Evolutionary conservation across 2,113 vertebrate species (phyloP), one percentile per base, ranked within the genome.

Genomic region (Gymnorhina tibicen): DNA sequence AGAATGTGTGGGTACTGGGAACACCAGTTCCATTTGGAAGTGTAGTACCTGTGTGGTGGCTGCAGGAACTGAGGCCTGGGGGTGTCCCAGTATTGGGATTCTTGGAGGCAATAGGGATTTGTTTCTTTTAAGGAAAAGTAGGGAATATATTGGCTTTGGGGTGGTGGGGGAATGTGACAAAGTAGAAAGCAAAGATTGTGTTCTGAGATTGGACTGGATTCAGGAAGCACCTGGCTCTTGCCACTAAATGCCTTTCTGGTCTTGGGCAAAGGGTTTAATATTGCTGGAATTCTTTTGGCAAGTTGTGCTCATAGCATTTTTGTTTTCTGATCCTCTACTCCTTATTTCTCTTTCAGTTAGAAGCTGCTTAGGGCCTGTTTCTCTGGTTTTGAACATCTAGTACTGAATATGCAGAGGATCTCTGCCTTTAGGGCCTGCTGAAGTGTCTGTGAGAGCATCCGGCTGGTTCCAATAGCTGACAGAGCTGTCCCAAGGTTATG

Each of bases 101-200:
- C 13, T 50, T 4, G 5, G 42, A 32, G 11, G 12, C 4, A 11
- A 11, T 1, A 46, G 11, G 6, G 11, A 7, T 37, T 81, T 46
- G 3, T 12, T 82, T 55, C 7, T 49, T 72, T 30, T 32, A 26
- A 39, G 28, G 44, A 55, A 50, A 78, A 46, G 23, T 12, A 8
- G 3, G 5, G 5, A 72, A 13, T 41, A 4, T 5, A 2, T 35
- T 24, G 7, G 23, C 3, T 21, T 26, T 16, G 9, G 13, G 10
- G 8, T 6, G 2, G 1, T 39, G 16, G 17, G 35, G 2, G 3
- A 67, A 11, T 3, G 3, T 46, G 7, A 3, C 0, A 12, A 42
- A 58, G 41, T 20, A 42, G 37, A 69, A 83, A 52, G 35, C 7
- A 55, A 59, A 79, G 20, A 3, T 47, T 72, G 6, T 42, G 44